phyloP scores from a whole-genome alignment of 1,140 invertebrate species.

The Orussus abietinus region DNA sequence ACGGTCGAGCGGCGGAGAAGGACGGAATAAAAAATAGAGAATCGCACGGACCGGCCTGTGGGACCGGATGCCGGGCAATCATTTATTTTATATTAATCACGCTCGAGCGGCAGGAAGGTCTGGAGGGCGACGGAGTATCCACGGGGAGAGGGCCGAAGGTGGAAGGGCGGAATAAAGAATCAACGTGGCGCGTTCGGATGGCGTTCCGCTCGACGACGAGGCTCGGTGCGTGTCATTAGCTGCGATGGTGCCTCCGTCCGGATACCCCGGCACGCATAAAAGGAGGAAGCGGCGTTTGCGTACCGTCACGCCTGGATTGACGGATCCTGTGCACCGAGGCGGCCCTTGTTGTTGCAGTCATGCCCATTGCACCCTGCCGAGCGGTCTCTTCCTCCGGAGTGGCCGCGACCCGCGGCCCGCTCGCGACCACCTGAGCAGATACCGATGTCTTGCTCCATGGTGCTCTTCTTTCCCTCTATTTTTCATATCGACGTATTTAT shows the following conservation, averaged over 20 bases:
- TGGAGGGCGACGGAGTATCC: slow-evolving; percentile 19
- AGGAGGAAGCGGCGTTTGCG: slow-evolving; percentile 43
- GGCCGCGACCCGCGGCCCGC: background rate
- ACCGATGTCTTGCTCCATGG: too few species aligned
- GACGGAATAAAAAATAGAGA: slow-evolving; percentile 25
- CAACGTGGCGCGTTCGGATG: slow-evolving; percentile 16
- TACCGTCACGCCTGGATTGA: slow-evolving; percentile 48
- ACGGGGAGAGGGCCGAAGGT: background rate
- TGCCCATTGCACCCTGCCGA: slow-evolving; percentile 40
- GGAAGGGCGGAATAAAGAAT: slow-evolving; percentile 18
- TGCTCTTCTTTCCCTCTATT: too few species aligned
- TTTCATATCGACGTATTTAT: too few species aligned
- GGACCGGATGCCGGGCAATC: slow-evolving; percentile 50
- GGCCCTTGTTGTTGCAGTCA: slow-evolving; percentile 47
- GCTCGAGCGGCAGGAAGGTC: slow-evolving; percentile 30
- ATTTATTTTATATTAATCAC: slow-evolving; percentile 55
- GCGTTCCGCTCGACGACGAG: slow-evolving; percentile 20
- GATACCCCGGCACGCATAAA: slow-evolving; percentile 31
- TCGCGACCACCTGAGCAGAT: too few species aligned
- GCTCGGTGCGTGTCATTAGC: slow-evolving; percentile 51
- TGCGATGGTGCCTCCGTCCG: slow-evolving; percentile 37
- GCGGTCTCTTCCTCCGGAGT: slow-evolving; percentile 11
- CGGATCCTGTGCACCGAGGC: slow-evolving; percentile 45
- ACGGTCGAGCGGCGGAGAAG: slow-evolving; percentile 13
- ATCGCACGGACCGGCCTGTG: slow-evolving; percentile 38